Evolutionary conservation across 64 coral and sea anemone genomes (phyloP).

Genomic region (Dendronephthya gigantea): DNA sequence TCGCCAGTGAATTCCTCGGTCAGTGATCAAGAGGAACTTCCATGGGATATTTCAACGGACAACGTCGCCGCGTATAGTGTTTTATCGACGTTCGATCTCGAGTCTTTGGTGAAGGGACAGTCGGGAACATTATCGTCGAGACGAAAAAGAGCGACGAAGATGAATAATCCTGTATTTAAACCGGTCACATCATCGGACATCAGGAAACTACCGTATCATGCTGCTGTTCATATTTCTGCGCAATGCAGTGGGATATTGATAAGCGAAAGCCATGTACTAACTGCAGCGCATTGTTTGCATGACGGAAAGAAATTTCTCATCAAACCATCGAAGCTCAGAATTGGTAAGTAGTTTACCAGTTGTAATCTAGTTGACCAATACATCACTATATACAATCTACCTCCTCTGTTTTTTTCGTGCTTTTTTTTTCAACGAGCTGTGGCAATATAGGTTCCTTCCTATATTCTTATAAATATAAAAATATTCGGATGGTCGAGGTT

Average conservation of each 20-base stretch:
- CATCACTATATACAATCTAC: too few species aligned
- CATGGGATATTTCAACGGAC: background rate
- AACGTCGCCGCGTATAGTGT: background rate
- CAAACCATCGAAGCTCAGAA: background rate
- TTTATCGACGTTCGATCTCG: background rate
- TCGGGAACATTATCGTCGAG: background rate
- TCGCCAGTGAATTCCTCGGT: background rate
- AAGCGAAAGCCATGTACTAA: background rate
- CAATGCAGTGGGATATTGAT: conserved; percentile 12
- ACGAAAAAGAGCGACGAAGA: background rate
- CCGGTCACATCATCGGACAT: background rate
- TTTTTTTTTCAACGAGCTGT: too few species aligned
- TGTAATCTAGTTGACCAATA: too few species aligned
- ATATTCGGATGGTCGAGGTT: too few species aligned
- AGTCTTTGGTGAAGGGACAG: background rate
- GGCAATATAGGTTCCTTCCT: too few species aligned
- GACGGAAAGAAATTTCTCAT: background rate
- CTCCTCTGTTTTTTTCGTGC: too few species aligned
- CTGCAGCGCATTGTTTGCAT: conserved; percentile 2
- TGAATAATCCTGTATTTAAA: background rate
- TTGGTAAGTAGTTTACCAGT: conserved; percentile 7
- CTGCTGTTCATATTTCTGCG: background rate
- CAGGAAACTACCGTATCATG: background rate
- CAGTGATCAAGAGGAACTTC: background rate
- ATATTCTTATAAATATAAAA: too few species aligned